Base-by-base conservation (phyloP, 2,113 vertebrate genomes). In the Labrus mixtus region DNA sequence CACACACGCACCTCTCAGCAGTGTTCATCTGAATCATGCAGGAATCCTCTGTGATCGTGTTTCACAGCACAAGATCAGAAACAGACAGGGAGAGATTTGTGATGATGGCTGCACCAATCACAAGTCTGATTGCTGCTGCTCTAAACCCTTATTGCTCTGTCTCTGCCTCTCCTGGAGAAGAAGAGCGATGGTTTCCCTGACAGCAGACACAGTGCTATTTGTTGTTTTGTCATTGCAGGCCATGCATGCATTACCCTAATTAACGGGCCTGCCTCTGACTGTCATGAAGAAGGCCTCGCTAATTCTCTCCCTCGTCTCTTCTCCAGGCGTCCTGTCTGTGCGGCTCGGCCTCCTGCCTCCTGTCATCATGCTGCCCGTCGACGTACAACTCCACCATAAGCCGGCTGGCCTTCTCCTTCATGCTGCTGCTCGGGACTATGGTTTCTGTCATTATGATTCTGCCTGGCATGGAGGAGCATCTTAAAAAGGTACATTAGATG, bases 391-490 rank as follows among this genome's bases (percentile, higher is more conserved):
- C 97, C 76, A 98, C 96, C 0, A 3, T 97, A 76, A 96, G 93
- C 65, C 95, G 96, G 66, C 93, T 99, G 75, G 81, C 95, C 71
- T 99, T 97, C 95, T 96, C 96, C 25, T 82, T 94, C 87, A 95
- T 99, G 77, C 91, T 98, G 73, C 93, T 99, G 87, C 94, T 99
- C 0, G 96, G 97, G 12, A 96, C 97, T 1, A 65, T 97, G 0
- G 95, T 98, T 51, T 97, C 95, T 7, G 43, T 97, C 92, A 93
- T 98, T 16, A 97, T 98, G 96, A 96, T 98, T 58, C 94, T 96
- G 50, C 97, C 97, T 0, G 95, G 96, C 0, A 96, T 98, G 90
- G 97, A 98, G 90, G 92, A 93, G 17, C 93, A 97, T 71, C 92
- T 99, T 3, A 77, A 97, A 88, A 95, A 96, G 95, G 97, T 98